Percentiles rank a stretch among this genome's conserved stretches.
Evolutionary conservation across 1,140 invertebrate genomes (phyloP).

Genomic region (Diuraphis noxia): DNA sequence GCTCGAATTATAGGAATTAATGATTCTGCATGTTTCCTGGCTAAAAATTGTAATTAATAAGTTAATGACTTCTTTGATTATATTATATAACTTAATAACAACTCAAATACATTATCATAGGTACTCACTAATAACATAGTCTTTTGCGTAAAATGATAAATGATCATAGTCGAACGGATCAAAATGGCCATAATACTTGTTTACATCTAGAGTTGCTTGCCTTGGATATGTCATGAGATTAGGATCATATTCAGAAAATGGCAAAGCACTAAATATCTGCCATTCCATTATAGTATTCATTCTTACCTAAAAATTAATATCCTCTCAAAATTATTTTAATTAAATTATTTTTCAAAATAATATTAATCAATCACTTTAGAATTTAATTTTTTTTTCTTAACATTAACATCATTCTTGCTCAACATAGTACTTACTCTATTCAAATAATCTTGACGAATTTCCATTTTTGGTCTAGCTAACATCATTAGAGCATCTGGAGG

Average conservation of each 20-base stretch:
- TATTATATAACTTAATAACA: neutral
- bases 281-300: constrained; percentile 82
- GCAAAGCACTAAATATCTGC: constrained; percentile 81
- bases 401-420: neutral
- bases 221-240: constrained; percentile 66
- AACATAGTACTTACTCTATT: constrained; percentile 68
- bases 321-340: neutral
- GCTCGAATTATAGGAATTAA: constrained; percentile 67
- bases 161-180: constrained; percentile 73
- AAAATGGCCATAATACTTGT: constrained; percentile 80
- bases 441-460: constrained; percentile 77
- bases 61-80: neutral
- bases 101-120: constrained; percentile 1
- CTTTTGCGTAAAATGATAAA: constrained; percentile 79
- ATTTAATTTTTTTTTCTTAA: neutral
- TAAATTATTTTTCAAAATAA: neutral
- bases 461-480: constrained; percentile 68
- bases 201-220: constrained; percentile 69
- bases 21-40: constrained; percentile 65
- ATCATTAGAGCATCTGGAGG: constrained; percentile 71
- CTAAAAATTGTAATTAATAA: constrained; percentile 53
- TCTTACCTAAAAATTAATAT: constrained; percentile 65
- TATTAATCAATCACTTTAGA: neutral
- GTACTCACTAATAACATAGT: constrained; percentile 75
- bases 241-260: constrained; percentile 78